Evolutionary conservation across 2,888 invertebrate genomes (phyloP), one percentile per base, ranked within the genome.

Genomic region (Fragum fragum): DNA sequence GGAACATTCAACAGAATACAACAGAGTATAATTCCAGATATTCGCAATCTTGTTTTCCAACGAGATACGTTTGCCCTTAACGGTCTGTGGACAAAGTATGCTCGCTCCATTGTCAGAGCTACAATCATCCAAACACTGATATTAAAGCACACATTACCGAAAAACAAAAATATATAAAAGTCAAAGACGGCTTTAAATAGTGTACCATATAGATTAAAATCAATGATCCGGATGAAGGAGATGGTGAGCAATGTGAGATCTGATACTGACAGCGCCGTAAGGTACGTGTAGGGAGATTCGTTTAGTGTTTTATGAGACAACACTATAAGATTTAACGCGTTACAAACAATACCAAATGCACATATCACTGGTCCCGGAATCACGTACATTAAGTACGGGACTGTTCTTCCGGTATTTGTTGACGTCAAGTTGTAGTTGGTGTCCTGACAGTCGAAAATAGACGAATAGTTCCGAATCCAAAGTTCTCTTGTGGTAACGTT

Each of bases 201-300:
- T 21, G 80, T 87, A 11, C 66, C 52, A 0, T 78, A 52, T 29
- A 70, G 73, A n/a, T 73, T 63, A 9, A 85, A 85, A 26, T 72
- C 70, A 21, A 86, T 72, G 28, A 88, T 72, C 28, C 77, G 87
- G 14, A 89, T 73, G 23, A 93, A 86, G 1, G 91, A 88, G 14
- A 92, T 70, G 0, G 87, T 42, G 14, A 93, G 83, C 18, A 91
- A 89, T 0, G 83, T 68, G 7, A 93, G 70, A 78, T 93, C 93
- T 0, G 92, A 87, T 1, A 88, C 76, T 0, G 93, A 91, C 77
- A 94, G 83, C 6, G 90, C 92, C 21, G 88, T 90, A 11, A 94
- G 85, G 84, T 93, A 93, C 7, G 90, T 90, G 83, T 93, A 94
- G 0, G 94, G 93, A 0, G 93, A 93, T 61, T 91, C 90, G 47